Conservation (phyloP, 2,797 vertebrate genomes). For the Enteromius thamalakanensis region DNA sequence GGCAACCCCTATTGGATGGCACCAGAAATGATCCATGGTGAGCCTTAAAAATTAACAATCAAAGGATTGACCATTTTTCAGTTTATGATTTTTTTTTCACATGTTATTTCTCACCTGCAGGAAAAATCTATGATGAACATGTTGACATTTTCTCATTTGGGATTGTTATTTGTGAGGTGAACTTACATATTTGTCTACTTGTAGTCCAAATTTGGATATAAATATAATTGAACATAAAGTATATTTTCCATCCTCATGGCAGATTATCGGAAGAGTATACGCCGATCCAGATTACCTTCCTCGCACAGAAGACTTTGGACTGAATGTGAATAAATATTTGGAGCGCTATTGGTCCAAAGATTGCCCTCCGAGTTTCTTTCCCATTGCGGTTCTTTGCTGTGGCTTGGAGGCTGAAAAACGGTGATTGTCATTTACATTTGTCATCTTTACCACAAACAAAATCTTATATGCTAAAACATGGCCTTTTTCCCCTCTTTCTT, state of each 20-base stretch:
- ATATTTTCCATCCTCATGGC: conserved; percentile 11
- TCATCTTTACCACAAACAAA: not conserved
- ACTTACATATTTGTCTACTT: not conserved
- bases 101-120: conserved; percentile 70
- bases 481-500: conserved; percentile 10
- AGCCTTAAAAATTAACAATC: conserved; percentile 53
- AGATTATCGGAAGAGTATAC: conserved; percentile 95
- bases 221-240: not conserved
- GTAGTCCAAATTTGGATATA: not conserved
- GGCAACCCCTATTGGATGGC: conserved; percentile 99
- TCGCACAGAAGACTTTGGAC: conserved; percentile 90
- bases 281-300: conserved; percentile 95
- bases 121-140: conserved; percentile 92
- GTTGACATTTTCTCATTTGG: conserved; percentile 98
- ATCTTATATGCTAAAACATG: not conserved
- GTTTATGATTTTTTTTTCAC: not conserved
- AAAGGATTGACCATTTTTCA: not conserved
- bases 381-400: conserved; percentile 88
- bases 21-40: conserved; percentile 96
- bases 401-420: conserved; percentile 91
- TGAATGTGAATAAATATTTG: conserved; percentile 88
- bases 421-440: conserved; percentile 76
- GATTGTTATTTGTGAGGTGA: conserved; percentile 94
- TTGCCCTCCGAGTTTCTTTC: conserved; percentile 90
- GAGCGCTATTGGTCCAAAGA: conserved; percentile 82